These are phyloP conservation scores for Clupea harengus DNA, from an alignment of 2,113 vertebrate genomes.

Conservation along the genomic window DNA sequence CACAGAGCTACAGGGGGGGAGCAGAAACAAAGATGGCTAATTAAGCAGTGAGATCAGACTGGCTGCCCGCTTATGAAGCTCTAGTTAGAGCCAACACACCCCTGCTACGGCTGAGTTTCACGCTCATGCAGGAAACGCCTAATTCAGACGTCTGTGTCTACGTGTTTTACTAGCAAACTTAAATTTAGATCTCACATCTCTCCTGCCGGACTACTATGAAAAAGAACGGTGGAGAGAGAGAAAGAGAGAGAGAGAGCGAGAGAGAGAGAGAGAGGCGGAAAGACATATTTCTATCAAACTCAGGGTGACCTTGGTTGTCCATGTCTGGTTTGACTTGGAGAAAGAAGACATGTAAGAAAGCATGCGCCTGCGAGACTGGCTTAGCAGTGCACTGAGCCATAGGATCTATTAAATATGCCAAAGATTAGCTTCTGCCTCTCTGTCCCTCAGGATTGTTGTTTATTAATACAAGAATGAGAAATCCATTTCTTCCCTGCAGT, in stretches of 20 bases:
- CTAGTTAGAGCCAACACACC: background rate
- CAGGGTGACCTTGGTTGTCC: background rate
- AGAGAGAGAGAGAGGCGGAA: background rate
- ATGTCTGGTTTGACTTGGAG: background rate
- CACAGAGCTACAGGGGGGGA: no score
- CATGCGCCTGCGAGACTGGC: background rate
- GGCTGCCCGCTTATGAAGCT: background rate
- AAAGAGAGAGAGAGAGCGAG: background rate
- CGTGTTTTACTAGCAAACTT: no score
- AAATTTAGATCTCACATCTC: no score
- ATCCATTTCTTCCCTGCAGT: background rate
- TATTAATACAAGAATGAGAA: background rate
- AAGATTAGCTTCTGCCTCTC: background rate
- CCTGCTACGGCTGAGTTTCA: background rate
- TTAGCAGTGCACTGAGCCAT: background rate
- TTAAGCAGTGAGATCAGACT: background rate
- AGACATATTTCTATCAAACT: background rate
- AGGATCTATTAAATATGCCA: background rate
- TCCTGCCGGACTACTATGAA: no score
- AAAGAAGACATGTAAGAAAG: background rate
- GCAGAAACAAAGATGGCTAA: background rate
- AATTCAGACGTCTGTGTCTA: background rate
- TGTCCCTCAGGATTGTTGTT: background rate
- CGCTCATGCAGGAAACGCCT: background rate
- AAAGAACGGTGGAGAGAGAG: background rate